Base-by-base conservation (phyloP, 2,888 invertebrate genomes). In the Nomada flava region DNA sequence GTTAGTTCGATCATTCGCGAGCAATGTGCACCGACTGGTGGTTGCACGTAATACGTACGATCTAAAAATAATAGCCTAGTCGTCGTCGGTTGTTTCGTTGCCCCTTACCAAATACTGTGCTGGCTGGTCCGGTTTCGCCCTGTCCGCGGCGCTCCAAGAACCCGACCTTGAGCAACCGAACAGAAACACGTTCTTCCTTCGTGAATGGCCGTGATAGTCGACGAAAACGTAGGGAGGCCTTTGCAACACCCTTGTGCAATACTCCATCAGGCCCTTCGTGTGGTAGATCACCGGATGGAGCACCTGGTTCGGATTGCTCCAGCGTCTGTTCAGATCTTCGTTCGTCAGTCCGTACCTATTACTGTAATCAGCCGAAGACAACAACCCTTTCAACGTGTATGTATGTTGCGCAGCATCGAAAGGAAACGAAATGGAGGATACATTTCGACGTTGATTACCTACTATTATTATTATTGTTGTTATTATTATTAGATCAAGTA, bases 221-320 rank as follows among this genome's bases (percentile, higher is more conserved):
- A 97, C 96, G 94, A 96, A 97, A 64, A 96, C 95, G 87, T 95
- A 94, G 29, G 96, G 96, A 13, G 95, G 94, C 78, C 95, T 95
- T 90, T 95, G 95, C 94, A 96, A 94, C 55, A 96, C 95, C 64
- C 95, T 94, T 63, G 95, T 94, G 87, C 95, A 94, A 90, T 96
- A 96, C 91, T 96, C 96, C 93, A 96, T 95, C 64, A 96, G 92
- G 60, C 96, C 96, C 95, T 98, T 98, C 78, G 97, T 95, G 94
- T 97, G 96, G 94, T 96, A 98, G 94, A 98, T 97, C 91, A 96
- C 96, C 79, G 98, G 98, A 95, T 98, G 97, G 85, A 96, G 94
- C 89, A 94, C 94, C 86, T 96, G 95, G 94, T 96, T 96, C 57
- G 98, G 98, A 91, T 95, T 95, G 92, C 96, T 96, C 98, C 98